Evolutionary conservation across 2,888 invertebrate species (phyloP).

Genomic region (Elysia crispata): DNA sequence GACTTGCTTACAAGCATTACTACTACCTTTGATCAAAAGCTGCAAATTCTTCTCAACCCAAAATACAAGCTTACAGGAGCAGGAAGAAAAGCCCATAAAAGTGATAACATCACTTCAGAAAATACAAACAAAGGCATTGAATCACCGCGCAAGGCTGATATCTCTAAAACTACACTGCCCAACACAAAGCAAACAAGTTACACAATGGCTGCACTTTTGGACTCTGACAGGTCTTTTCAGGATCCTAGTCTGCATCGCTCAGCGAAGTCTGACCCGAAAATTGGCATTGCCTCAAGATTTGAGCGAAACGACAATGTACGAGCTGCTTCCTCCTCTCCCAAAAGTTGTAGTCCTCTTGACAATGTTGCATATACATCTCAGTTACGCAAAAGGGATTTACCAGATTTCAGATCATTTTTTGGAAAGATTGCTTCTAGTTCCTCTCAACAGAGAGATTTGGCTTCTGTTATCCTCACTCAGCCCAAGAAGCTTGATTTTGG

Average conservation of each 20-base stretch:
- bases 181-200: slow-evolving; percentile 20
- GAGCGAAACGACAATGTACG: slow-evolving; percentile 58
- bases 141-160: not conserved
- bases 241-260: slow-evolving; percentile 72
- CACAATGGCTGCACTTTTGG: slow-evolving; percentile 30
- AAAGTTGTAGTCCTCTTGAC: slow-evolving; percentile 15
- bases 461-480: slow-evolving; percentile 49
- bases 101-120: slow-evolving; percentile 40
- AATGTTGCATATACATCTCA: not conserved
- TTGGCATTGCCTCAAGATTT: slow-evolving; percentile 74
- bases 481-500: slow-evolving; percentile 48
- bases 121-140: slow-evolving; percentile 36
- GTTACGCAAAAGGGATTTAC: slow-evolving; percentile 29
- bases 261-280: slow-evolving; percentile 67
- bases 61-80: slow-evolving; percentile 62
- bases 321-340: slow-evolving; percentile 28
- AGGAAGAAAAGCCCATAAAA: slow-evolving; percentile 35
- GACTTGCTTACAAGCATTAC: slow-evolving; percentile 71
- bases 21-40: slow-evolving; percentile 73
- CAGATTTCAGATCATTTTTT: slow-evolving; percentile 48
- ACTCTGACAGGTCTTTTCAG: slow-evolving; percentile 55
- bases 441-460: not conserved
- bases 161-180: not conserved
- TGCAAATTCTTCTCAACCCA: slow-evolving; percentile 70
- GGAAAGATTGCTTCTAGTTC: not conserved